Evolutionary conservation across 2,888 invertebrate species (phyloP).

Genomic region (Drosophila tanythrix): DNA sequence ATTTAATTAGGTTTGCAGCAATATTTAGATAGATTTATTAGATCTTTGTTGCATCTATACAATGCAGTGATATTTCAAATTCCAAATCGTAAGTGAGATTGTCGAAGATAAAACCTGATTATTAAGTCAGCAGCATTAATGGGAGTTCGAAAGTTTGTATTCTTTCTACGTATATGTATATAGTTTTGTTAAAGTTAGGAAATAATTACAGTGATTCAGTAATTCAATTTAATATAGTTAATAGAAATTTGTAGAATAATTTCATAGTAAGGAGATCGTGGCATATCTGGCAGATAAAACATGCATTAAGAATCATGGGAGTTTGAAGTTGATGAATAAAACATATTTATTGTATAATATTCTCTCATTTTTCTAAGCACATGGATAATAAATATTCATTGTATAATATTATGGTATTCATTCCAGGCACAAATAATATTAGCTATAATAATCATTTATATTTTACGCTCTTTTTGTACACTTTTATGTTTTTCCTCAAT

Average conservation of each 20-base stretch:
- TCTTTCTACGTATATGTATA: too few relatives aligned
- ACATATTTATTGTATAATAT: neutral
- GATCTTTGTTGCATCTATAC: neutral
- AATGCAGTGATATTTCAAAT: rapidly evolving
- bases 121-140: neutral
- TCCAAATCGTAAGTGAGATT: neutral
- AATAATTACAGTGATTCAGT: too few relatives aligned
- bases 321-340: neutral
- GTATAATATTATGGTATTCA: neutral
- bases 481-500: neutral
- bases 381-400: neutral
- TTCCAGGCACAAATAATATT: neutral
- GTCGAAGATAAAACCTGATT: neutral
- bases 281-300: neutral
- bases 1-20: neutral
- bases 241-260: too few relatives aligned
- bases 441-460: neutral
- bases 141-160: too few relatives aligned
- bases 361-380: neutral
- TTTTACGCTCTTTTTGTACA: neutral
- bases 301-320: neutral
- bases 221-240: too few relatives aligned
- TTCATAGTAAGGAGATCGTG: neutral
- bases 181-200: too few relatives aligned
- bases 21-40: neutral